phyloP scores from a whole-genome alignment of 2,888 invertebrate genomes.

The Tortricodes alternella region DNA sequence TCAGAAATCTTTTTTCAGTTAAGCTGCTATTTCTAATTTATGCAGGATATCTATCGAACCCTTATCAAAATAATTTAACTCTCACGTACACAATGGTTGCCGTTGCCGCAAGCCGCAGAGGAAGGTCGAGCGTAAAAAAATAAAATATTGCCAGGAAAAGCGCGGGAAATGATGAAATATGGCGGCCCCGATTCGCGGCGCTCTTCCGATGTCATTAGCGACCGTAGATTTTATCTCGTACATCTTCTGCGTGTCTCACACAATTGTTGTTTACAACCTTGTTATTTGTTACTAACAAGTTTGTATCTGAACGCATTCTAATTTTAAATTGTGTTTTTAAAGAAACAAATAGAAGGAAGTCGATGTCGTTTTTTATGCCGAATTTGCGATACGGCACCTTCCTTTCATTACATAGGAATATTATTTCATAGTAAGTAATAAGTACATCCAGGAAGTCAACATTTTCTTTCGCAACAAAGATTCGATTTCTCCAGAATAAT shows the following conservation, averaged over 20 bases:
- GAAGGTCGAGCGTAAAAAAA: slow-evolving; percentile 39
- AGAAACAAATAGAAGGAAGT: background rate
- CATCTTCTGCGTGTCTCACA: slow-evolving; percentile 27
- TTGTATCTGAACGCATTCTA: slow-evolving; percentile 23
- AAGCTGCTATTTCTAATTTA: slow-evolving; percentile 16
- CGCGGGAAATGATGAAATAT: slow-evolving; percentile 72
- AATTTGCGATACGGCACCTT: no score
- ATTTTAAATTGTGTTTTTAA: slow-evolving; percentile 28
- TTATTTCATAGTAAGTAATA: no score
- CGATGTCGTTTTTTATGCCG: background rate
- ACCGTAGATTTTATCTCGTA: slow-evolving; percentile 58
- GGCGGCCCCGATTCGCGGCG: slow-evolving; percentile 56
- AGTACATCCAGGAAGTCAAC: no score
- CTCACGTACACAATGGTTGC: slow-evolving; percentile 15
- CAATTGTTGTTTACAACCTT: slow-evolving; percentile 35
- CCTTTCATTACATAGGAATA: no score
- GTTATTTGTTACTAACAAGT: slow-evolving; percentile 34
- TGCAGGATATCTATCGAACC: no score
- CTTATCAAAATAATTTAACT: slow-evolving; percentile 27
- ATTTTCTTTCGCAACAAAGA: no score
- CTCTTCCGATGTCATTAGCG: slow-evolving; percentile 65
- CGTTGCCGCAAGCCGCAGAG: slow-evolving; percentile 12
- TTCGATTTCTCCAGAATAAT: no score
- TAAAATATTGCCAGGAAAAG: slow-evolving; percentile 66
- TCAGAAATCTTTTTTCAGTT: background rate